Evolutionary conservation across 2,797 vertebrate genomes (phyloP), one percentile per base, ranked within the genome.

Genomic region (Lepilemur septentrionalis): DNA sequence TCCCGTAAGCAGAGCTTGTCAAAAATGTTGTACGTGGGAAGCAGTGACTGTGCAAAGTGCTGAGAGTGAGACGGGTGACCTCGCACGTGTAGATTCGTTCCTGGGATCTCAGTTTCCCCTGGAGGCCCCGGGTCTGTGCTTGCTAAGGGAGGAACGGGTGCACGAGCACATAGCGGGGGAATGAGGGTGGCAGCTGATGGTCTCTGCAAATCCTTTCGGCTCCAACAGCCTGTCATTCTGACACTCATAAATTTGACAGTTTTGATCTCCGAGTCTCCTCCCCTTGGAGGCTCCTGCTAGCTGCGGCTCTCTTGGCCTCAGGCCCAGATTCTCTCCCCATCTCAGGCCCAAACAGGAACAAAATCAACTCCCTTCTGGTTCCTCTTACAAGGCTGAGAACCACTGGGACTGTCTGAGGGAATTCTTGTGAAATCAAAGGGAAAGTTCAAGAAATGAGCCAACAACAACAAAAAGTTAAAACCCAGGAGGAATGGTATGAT

Each of bases 311-410:
- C 50, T 3, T 30, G 55, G 92, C 69, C 59, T 32, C 1, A 0
- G 38, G 90, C 50, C 11, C 63, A 23, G 55, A 50, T 15, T 18
- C 4, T 69, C 50, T 72, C 10, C 41, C 41, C 28, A 4, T 78
- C 85, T 92, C 91, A 85, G 78, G 85, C 30, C 94, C 78, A 65
- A 79, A 80, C 70, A 91, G 9, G 93, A 96, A 32, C 32, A 10
- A 30, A 67, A 50, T 69, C 52, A 25, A 18, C 65, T 50, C 30
- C 35, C 81, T 87, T 61, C 35, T 86, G n/a, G 5, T 14, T 80
- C 30, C 70, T 87, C 70, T 61, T 25, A 3, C n/a, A 43, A 57
- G 35, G 14, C 41, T 0, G 43, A 72, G 57, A 61, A 9, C 25
- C 7, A 20, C 17, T 9, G 20, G 32, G 79, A 35, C 61, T 30